phyloP scores from a whole-genome alignment of 2,888 invertebrate species.

The Acanthococcus lagerstroemiae region DNA sequence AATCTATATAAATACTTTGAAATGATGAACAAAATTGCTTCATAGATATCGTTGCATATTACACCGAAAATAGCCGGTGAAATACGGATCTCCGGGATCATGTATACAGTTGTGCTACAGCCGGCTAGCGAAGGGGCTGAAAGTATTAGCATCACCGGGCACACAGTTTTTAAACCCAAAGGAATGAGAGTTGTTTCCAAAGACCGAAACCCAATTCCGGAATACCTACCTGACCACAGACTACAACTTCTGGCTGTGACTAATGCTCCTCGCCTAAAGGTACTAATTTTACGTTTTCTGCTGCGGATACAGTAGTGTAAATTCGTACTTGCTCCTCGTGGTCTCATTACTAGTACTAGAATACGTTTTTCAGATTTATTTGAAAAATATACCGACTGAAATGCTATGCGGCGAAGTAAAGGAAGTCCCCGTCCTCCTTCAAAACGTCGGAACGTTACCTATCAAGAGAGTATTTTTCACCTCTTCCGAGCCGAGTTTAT shows the following conservation, averaged over 20 bases:
- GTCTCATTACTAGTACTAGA: not conserved
- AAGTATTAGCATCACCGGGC: conserved; percentile 33
- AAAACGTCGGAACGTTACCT: conserved; percentile 57
- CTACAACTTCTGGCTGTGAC: conserved; percentile 66
- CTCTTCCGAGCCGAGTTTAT: conserved; percentile 58
- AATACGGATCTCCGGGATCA: conserved; percentile 27
- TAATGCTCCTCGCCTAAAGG: conserved; percentile 72
- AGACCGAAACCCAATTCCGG: conserved; percentile 16
- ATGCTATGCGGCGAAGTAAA: conserved; percentile 66
- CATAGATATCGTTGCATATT: conserved; percentile 55
- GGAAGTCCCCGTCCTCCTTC: conserved; percentile 54
- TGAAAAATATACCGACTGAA: conserved; percentile 55
- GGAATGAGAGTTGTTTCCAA: conserved; percentile 24
- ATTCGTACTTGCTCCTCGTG: not conserved
- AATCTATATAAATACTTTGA: no score
- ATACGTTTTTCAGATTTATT: conserved; percentile 51
- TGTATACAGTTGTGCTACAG: conserved; percentile 20
- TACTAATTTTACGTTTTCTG: conserved; percentile 40
- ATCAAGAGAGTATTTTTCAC: conserved; percentile 55
- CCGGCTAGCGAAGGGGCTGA: conserved; percentile 24
- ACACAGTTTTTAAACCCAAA: conserved; percentile 33
- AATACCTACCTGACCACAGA: conserved; percentile 48
- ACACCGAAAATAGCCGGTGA: conserved; percentile 38
- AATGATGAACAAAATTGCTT: not conserved
- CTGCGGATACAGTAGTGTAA: not conserved